phyloP scores from a whole-genome alignment of 2,888 invertebrate species.

The Aphidoletes aphidimyza region DNA sequence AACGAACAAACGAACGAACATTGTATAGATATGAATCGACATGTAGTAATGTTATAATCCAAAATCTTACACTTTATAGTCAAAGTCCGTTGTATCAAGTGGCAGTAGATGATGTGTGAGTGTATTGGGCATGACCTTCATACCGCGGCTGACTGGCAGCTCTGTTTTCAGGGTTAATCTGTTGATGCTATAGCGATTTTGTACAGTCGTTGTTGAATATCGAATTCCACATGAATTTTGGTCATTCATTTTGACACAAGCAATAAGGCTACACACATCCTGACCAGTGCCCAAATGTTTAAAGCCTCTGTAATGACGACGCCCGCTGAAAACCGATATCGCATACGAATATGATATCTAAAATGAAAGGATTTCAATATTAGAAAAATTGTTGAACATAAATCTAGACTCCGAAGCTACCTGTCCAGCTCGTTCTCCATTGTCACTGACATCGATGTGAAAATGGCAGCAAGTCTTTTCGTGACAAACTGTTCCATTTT shows the following conservation, averaged over 20 bases:
- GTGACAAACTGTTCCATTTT: neutral
- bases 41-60: slow-evolving; percentile 57
- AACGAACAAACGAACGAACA: no score
- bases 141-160: neutral
- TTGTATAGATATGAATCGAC: no score
- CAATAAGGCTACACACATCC: neutral
- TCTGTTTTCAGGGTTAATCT: neutral
- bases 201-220: neutral
- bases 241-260: neutral
- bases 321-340: neutral
- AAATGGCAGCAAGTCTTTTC: neutral
- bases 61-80: slow-evolving; percentile 53
- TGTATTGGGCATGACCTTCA: slow-evolving; percentile 65
- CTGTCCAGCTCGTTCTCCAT: neutral
- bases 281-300: neutral
- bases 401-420: neutral
- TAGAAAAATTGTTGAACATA: neutral
- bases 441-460: neutral
- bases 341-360: slow-evolving; percentile 33
- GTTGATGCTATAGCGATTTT: neutral
- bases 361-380: neutral
- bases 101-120: slow-evolving; percentile 68
- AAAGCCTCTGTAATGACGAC: neutral
- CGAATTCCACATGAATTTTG: neutral
- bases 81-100: slow-evolving; percentile 64